Base-by-base conservation (phyloP, 2,888 invertebrate genomes). In the Drosophila borealis region DNA sequence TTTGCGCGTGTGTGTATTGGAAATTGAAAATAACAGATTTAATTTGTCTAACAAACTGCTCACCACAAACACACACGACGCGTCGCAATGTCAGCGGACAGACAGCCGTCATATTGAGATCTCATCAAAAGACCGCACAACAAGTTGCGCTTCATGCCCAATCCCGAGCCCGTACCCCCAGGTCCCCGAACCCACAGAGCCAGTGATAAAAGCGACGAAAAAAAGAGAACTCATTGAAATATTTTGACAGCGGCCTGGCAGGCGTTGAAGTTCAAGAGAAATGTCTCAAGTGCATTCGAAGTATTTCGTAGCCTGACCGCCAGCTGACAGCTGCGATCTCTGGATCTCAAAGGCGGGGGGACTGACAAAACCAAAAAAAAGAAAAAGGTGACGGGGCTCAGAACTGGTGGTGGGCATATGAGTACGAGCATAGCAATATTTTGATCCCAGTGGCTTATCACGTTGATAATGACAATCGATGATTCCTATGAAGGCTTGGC, bases 201-300 rank as follows among this genome's bases (percentile, higher is more conserved):
- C 59, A 74, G 57, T 74, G 79, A 77, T 78, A 78, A 67, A 78
- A 57, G 44, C 56, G 33, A 36, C 17, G 34, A 76, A 44, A 42
- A 59, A 17, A 60, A 54, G 55, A 49, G 64, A 59, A 56, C 54
- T 64, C 83, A 83, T 85, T 85, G 85, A 89, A 89, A 85, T 88
- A 85, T 88, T 85, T 85, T 85, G 85, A 85, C 85, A 88, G 85
- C 84, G 73, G 70, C 59, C 65, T 85, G 85, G 85, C 85, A 89
- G 85, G 89, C 85, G 85, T 88, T 85, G 89, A 85, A 80, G 87
- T 85, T 85, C 88, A 75, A 87, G 89, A 87, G 85, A 85, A 89
- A 87, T 89, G 85, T 85, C 85, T 85, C 89, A 89, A 85, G 85
- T 85, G 85, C 85, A 86, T 83, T 86, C 81, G 87, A 72, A 82